Evolutionary conservation across 2,797 vertebrate species (phyloP).

Genomic region (Gymnothorax javanicus): DNA sequence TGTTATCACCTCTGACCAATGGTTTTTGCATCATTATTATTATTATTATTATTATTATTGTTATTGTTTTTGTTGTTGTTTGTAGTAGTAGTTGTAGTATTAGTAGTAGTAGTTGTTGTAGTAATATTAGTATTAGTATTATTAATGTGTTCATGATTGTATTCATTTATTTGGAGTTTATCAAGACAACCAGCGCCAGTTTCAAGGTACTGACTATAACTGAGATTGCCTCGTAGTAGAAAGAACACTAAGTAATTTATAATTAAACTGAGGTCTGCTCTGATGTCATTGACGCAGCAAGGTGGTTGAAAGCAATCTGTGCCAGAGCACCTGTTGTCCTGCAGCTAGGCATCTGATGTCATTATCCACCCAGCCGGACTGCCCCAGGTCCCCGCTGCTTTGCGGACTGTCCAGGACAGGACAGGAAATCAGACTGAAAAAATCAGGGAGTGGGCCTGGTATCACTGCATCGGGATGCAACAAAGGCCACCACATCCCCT

Average conservation of each 20-base stretch:
- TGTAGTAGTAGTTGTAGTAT: too few relatives aligned
- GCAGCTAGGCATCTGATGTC: conserved; percentile 99
- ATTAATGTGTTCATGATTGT: neutral
- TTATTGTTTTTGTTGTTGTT: too few relatives aligned
- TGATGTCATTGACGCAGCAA: conserved; percentile 99
- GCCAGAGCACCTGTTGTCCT: conserved; percentile 99
- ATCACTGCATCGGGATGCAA: neutral
- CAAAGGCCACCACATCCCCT: neutral
- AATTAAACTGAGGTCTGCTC: conserved; percentile 97
- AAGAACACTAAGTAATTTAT: conserved; percentile 92
- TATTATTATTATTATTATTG: neutral
- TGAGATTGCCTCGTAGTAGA: conserved; percentile 81
- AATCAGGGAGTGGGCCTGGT: conserved; percentile 1
- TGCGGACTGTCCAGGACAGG: conserved; percentile 93
- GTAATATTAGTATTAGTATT: neutral
- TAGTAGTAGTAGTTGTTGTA: neutral
- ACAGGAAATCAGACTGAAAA: conserved; percentile 65
- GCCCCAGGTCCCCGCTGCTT: conserved; percentile 90
- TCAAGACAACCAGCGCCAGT: neutral
- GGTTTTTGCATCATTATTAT: neutral
- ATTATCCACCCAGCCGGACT: conserved; percentile 99
- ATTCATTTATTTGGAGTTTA: neutral
- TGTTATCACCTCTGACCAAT: neutral
- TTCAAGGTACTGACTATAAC: conserved; percentile 57
- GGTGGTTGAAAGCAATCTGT: conserved; percentile 90